Base-by-base conservation (phyloP, 2,888 invertebrate species). In the Camponotus fellah region DNA sequence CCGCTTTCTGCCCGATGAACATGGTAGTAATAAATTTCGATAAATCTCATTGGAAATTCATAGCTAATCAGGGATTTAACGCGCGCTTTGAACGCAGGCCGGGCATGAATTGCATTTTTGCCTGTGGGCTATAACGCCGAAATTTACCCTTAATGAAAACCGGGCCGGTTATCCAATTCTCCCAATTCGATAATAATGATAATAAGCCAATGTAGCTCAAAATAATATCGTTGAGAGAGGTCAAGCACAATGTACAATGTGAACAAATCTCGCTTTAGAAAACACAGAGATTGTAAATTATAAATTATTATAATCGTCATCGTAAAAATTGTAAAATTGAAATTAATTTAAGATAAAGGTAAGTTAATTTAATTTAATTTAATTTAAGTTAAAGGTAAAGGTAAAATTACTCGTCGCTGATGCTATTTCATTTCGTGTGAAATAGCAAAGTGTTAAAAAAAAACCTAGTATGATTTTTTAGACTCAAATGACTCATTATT, bases 401-500 rank as follows among this genome's bases (percentile, higher is more conserved):
- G 14, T 12, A 6, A 43, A 34, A 71, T 34, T 58, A 34, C 4
- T 58, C 40, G 0, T 26, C 43, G n/a, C 46, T 26, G 26, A 40
- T 37, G 21, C 65, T 8, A 72, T 83, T 56, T 60, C 43, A 14
- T 14, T 3, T 10, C 21, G n/a, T 9, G 58, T 53, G 56, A 66
- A 58, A 81, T 40, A 64, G 40, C 46, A 49, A 21, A 34, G 65
- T 12, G 2, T 10, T 37, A 5, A 56, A 46, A 43, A 69, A 17
- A 9, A 12, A 12, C 8, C 26, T 26, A 37, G 76, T 60, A 26
- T 37, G 74, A 82, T 85, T 72, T 56, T 26, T 83, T 62, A 60
- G 68, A 46, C 40, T 26, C 37, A 49, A 34, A 40, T 60, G 10
- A 62, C 53, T 68, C 74, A 86, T 83, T 89, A 89, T 90, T 90